phyloP scores from a whole-genome alignment of 2,797 vertebrate genomes.

The Sparus aurata region DNA sequence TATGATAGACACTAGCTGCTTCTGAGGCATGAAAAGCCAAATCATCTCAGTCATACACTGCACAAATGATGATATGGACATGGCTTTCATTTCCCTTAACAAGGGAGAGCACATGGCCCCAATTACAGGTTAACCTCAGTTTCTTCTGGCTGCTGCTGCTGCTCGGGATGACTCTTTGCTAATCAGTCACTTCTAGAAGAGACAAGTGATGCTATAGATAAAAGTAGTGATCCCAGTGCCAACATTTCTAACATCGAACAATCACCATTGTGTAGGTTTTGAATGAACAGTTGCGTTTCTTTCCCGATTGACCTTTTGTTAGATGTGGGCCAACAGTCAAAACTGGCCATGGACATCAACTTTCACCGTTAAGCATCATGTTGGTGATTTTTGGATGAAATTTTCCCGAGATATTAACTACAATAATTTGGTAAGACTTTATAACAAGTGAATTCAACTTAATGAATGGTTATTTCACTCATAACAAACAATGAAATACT shows the following conservation, averaged over 20 bases:
- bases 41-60: slow-evolving; percentile 40
- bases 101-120: slow-evolving; percentile 12
- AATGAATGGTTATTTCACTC: too few species aligned
- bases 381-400: too few species aligned
- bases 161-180: background rate
- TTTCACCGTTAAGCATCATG: too few species aligned
- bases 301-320: too few species aligned
- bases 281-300: too few species aligned
- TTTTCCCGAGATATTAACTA: too few species aligned
- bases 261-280: background rate
- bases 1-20: slow-evolving; percentile 45
- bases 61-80: slow-evolving; percentile 49
- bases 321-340: too few species aligned
- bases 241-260: background rate
- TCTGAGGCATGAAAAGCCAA: slow-evolving; percentile 41
- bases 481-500: too few species aligned
- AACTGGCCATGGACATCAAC: too few species aligned
- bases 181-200: background rate
- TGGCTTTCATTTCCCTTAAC: slow-evolving; percentile 38
- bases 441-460: too few species aligned
- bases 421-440: too few species aligned
- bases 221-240: too few species aligned
- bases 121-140: slow-evolving; percentile 47
- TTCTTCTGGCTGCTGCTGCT: slow-evolving; percentile 20
- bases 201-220: background rate